These are phyloP conservation scores for Myotis vivesi DNA, from an alignment of 2,797 vertebrate genomes.

Conservation along the genomic window DNA sequence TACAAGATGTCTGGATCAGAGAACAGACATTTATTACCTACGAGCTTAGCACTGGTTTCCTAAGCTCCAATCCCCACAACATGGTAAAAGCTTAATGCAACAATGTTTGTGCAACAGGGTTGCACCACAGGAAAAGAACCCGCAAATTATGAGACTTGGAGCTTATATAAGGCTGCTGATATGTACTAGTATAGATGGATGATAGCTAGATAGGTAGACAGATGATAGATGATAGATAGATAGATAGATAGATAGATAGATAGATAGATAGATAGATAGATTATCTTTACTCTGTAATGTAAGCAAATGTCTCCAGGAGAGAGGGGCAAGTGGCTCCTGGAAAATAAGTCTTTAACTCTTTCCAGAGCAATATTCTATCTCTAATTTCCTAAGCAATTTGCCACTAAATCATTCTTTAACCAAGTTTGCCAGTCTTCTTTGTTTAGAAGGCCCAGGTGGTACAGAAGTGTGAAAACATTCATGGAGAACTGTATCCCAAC, in stretches of 20 bases:
- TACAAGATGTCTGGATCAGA: neutral
- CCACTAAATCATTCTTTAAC: neutral
- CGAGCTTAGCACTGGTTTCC: neutral
- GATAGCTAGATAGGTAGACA: no score
- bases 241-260: neutral
- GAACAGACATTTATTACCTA: neutral
- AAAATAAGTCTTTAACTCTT: neutral
- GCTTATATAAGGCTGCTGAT: neutral
- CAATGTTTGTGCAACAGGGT: neutral
- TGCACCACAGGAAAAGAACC: neutral
- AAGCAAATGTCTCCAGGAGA: neutral
- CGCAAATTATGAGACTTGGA: neutral
- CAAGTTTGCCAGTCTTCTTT: neutral
- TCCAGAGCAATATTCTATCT: neutral
- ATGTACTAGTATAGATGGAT: neutral
- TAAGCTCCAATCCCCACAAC: neutral
- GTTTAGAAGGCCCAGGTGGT: neutral
- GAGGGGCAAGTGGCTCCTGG: neutral
- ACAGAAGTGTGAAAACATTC: neutral
- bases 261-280: neutral
- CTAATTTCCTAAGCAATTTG: neutral
- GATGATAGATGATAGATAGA: neutral
- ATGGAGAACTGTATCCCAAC: neutral
- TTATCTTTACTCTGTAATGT: conserved; percentile 4
- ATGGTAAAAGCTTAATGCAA: neutral